A percentile compares a stretch with the other conserved stretches of the same genome.
Evolutionary conservation across 2,797 vertebrate species (phyloP).

Genomic region (Synanceia verrucosa): DNA sequence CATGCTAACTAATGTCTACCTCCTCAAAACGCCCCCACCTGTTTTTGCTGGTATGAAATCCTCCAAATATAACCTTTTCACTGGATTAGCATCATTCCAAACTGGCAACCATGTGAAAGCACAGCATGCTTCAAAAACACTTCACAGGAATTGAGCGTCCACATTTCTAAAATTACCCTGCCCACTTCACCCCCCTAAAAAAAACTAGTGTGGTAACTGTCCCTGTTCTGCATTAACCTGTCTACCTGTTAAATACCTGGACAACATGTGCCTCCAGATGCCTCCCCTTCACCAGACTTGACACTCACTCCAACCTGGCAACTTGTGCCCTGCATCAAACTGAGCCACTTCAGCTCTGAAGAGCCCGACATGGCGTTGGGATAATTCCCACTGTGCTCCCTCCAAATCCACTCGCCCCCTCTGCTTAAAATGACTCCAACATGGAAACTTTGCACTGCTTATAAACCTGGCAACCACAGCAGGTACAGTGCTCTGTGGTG

Average conservation of each 20-base stretch:
- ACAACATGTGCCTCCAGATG: constrained; percentile 21
- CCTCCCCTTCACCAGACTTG: constrained; percentile 1
- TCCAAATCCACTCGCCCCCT: constrained; percentile 49
- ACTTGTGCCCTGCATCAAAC: constrained; percentile 17
- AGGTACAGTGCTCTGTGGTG: constrained; percentile 32
- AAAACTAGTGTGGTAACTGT: neutral
- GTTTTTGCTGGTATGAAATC: neutral
- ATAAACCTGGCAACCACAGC: constrained; percentile 56
- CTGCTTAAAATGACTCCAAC: constrained; percentile 44
- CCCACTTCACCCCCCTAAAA: neutral
- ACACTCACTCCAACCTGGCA: constrained; percentile 25
- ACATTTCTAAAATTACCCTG: neutral
- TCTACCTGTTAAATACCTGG: constrained; percentile 1
- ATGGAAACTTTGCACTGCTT: constrained; percentile 15
- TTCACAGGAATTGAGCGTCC: neutral
- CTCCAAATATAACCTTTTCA: neutral
- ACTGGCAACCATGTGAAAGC: neutral
- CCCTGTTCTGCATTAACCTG: constrained; percentile 25
- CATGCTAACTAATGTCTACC: neutral
- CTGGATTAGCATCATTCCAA: constrained; percentile 13
- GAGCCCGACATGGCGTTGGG: constrained; percentile 5
- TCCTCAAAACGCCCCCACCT: neutral
- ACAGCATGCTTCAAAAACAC: neutral
- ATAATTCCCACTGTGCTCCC: constrained; percentile 25
- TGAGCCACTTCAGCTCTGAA: constrained; percentile 34